phyloP scores from a whole-genome alignment of 2,888 invertebrate genomes.

The Drosophila demipolita region DNA sequence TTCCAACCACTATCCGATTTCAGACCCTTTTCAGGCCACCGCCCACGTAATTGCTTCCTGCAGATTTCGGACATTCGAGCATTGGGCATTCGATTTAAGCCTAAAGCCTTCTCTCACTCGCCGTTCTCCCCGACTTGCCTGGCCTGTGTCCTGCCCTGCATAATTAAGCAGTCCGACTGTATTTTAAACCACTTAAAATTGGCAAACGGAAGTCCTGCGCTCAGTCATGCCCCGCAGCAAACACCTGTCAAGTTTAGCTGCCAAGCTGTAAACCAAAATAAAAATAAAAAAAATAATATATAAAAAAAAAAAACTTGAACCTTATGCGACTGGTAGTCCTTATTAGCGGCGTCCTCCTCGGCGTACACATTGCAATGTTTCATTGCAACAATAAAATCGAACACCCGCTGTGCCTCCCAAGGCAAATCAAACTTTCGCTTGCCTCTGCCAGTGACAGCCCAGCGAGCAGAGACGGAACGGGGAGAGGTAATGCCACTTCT shows the following conservation, averaged over 20 bases:
- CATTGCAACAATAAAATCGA: conserved; percentile 51
- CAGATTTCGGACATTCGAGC: conserved; percentile 64
- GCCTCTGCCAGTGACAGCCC: conserved; percentile 49
- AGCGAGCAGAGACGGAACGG: neutral
- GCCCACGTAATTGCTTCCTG: conserved; percentile 79
- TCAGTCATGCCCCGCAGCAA: conserved; percentile 54
- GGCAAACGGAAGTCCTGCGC: conserved; percentile 63
- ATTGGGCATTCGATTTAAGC: conserved; percentile 16
- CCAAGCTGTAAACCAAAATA: conserved; percentile 29
- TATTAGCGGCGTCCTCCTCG: conserved; percentile 40
- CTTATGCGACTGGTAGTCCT: conserved; percentile 20
- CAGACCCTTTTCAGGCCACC: conserved; percentile 58
- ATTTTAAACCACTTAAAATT: conserved; percentile 73
- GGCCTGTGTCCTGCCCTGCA: conserved; percentile 52
- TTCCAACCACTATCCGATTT: conserved; percentile 76
- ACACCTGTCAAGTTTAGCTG: conserved; percentile 73
- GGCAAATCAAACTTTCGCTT: conserved; percentile 68
- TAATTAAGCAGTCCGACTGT: conserved; percentile 61
- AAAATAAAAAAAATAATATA: neutral
- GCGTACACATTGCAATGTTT: conserved; percentile 39
- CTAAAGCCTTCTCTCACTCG: conserved; percentile 4
- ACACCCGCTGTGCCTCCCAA: conserved; percentile 53
- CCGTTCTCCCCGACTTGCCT: neutral
- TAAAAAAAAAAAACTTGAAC: neutral
- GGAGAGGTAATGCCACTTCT: neutral